Evolutionary conservation across 2,888 invertebrate species (phyloP), one percentile per base, ranked within the genome.

Genomic region (Quadroppia sp.): DNA sequence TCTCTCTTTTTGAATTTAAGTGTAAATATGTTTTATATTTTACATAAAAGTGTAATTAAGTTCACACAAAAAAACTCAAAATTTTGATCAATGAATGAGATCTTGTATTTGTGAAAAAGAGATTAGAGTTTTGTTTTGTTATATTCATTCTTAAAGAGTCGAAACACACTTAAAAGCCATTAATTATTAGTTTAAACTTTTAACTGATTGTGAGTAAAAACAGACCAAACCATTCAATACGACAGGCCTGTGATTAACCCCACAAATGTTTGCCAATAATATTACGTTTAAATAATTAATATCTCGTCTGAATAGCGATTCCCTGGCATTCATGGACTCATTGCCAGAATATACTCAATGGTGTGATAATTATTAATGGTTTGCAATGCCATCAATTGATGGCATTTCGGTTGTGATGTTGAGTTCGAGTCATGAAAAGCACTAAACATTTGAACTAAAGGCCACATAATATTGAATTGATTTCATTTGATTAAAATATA

Each of bases 11-110:
- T 36, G 23, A 67, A 36, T 23, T 67, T 42, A 67, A 67, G 67
- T 67, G 67, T 42, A 67, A 67, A 67, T 67, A 67, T 61, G 61
- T 42, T 67, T 67, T 7, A 25, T 6, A 25, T 67, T 67, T 67
- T 13, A 25, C 67, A 67, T 67, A 67, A 67, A 67, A 40, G 20
- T 67, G 30, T 67, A 67, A 67, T 67, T 67, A 67, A 67, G 17
- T 17, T 30, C 32, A 45, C 11, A 15, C 15, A 61, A 30, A 61
- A 67, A 36, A 15, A 36, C 25, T 67, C 67, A 67, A n/a, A n/a
- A 67, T 42, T 32, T 9, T 67, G 42, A 67, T 42, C 67, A 67
- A 67, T 67, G 67, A 67, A 67, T 42, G 23, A 40, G 67, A 67
- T 67, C 42, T 67, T 67, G 23, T 61, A 61, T 61, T 61, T 32